phyloP scores from a whole-genome alignment of 1,140 invertebrate species.

The Leguminivora glycinivorella region DNA sequence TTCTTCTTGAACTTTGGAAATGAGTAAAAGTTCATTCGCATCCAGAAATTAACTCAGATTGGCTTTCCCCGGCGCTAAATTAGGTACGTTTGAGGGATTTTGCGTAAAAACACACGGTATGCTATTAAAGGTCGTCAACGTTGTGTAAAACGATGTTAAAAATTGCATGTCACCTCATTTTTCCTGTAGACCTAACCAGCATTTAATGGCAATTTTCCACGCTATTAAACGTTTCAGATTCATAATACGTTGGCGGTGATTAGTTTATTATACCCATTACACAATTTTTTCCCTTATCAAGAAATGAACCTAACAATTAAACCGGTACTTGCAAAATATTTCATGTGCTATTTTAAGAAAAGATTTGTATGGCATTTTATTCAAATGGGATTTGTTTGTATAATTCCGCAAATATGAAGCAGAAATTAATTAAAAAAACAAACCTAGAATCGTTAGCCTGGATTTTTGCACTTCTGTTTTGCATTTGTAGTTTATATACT shows the following conservation, averaged over 20 bases:
- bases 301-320: slow-evolving; percentile 19
- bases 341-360: slow-evolving; percentile 12
- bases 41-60: slow-evolving; percentile 9
- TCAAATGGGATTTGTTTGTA: slow-evolving; percentile 15
- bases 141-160: neutral
- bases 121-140: neutral
- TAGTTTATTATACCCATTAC: slow-evolving; percentile 20
- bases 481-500: slow-evolving; percentile 5
- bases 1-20: slow-evolving; percentile 9
- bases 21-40: slow-evolving; percentile 10
- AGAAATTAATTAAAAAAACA: slow-evolving; percentile 12
- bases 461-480: neutral
- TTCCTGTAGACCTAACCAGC: neutral
- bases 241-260: neutral
- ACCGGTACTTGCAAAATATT: neutral
- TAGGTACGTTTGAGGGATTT: neutral
- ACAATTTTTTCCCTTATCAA: neutral
- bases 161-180: neutral
- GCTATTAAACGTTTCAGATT: slow-evolving; percentile 6
- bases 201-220: slow-evolving; percentile 24
- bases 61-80: neutral
- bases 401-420: slow-evolving; percentile 14
- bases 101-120: neutral
- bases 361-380: neutral
- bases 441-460: slow-evolving; percentile 6